A percentile compares a stretch with the other conserved stretches of the same genome.
These are phyloP conservation scores for Darevskia nairensis DNA, from an alignment of 2,797 vertebrate species.

Conservation along the genomic window DNA sequence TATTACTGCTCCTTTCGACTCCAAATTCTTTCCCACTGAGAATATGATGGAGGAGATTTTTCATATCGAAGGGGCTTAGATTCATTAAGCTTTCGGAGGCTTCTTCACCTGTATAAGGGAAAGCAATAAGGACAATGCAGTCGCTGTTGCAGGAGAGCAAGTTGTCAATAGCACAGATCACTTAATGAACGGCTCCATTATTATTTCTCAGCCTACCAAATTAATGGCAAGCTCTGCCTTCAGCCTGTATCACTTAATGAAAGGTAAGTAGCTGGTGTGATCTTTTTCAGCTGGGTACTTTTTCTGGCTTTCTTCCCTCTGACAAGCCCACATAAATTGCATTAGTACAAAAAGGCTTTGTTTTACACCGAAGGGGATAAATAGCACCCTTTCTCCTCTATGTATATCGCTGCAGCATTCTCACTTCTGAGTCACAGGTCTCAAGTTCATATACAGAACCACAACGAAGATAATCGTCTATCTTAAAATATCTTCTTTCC, in stretches of 20 bases:
- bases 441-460: background rate
- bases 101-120: conserved; percentile 87
- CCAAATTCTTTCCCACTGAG: conserved; percentile 99
- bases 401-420: background rate
- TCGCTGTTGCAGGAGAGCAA: background rate
- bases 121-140: background rate
- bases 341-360: background rate
- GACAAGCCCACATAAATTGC: background rate
- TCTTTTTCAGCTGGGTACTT: conserved; percentile 1
- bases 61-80: conserved; percentile 97
- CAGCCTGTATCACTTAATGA: background rate
- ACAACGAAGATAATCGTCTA: background rate
- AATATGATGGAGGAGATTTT: conserved; percentile 97
- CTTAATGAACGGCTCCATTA: background rate
- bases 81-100: conserved; percentile 99
- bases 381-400: background rate
- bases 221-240: background rate
- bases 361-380: background rate
- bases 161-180: background rate
- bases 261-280: background rate
- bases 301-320: background rate
- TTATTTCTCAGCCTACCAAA: background rate
- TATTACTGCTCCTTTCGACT: conserved; percentile 95
- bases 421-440: background rate
- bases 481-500: background rate